These are phyloP conservation scores for Dasyprocta punctata DNA, from an alignment of 2,113 vertebrate species.

Conservation along the genomic window DNA sequence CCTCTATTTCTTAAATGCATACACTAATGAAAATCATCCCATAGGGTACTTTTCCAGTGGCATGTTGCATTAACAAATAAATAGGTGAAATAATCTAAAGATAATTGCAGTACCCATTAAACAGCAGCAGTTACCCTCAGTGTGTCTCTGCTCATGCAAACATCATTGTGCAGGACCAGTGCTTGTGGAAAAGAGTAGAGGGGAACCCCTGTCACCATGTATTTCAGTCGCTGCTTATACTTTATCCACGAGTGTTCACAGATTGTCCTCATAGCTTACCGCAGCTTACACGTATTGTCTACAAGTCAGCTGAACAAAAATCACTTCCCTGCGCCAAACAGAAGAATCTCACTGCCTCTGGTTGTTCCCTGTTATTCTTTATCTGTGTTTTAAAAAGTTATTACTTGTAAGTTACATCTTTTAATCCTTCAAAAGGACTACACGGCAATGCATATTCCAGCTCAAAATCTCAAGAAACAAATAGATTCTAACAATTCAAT, in stretches of 20 bases:
- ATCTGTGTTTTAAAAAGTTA: not conserved
- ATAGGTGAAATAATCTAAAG: not conserved
- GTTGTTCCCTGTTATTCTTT: too few relatives aligned
- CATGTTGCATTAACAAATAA: fast-evolving
- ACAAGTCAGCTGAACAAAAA: not conserved
- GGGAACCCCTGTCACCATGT: not conserved
- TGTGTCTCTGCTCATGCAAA: not conserved
- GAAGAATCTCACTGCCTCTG: not conserved
- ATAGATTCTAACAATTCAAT: too few relatives aligned
- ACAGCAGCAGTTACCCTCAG: fast-evolving
- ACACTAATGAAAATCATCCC: not conserved
- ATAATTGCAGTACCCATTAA: not conserved
- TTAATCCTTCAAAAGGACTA: not conserved
- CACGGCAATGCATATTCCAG: not conserved
- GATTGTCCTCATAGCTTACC: not conserved
- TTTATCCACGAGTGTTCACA: not conserved
- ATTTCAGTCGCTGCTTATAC: not conserved
- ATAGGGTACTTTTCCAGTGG: not conserved
- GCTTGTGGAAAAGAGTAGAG: not conserved
- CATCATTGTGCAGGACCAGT: fast-evolving
- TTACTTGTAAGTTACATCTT: not conserved
- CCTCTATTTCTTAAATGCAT: not conserved
- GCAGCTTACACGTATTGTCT: not conserved
- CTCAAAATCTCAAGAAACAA: too few relatives aligned
- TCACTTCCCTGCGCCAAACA: fast-evolving